Evolutionary conservation across 2,113 vertebrate genomes (phyloP).

Genomic region (Phocoena sinus): DNA sequence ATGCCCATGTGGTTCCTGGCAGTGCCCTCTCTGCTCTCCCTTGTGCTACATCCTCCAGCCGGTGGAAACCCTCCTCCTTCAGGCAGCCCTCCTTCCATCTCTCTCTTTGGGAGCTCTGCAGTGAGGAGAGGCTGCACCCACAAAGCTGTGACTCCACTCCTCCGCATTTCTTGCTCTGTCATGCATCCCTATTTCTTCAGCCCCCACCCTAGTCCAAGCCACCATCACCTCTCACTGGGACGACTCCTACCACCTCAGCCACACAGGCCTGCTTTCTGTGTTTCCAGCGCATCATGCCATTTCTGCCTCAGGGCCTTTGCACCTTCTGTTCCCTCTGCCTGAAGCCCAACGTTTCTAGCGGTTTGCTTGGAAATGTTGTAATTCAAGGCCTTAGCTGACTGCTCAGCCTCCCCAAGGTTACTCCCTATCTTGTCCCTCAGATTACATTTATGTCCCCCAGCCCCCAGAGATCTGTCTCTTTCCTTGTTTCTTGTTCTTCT

Average conservation of each 20-base stretch:
- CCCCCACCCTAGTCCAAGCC: neutral
- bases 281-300: neutral
- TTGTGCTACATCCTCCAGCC: neutral
- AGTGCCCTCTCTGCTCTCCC: neutral
- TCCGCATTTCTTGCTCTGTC: neutral
- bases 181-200: neutral
- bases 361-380: neutral
- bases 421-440: neutral
- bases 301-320: neutral
- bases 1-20: accelerated
- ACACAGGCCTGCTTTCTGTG: neutral
- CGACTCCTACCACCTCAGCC: neutral
- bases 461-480: neutral
- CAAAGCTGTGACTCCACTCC: neutral
- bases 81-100: neutral
- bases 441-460: neutral
- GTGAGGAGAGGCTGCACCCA: neutral
- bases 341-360: neutral
- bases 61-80: neutral
- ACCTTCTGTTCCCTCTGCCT: neutral
- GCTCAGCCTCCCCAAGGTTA: neutral
- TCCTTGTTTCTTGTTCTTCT: neutral
- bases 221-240: neutral
- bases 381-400: neutral
- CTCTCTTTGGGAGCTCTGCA: neutral